Evolutionary conservation across 2,888 invertebrate genomes (phyloP), one percentile per base, ranked within the genome.

Genomic region (Ormyrus rosae): DNA sequence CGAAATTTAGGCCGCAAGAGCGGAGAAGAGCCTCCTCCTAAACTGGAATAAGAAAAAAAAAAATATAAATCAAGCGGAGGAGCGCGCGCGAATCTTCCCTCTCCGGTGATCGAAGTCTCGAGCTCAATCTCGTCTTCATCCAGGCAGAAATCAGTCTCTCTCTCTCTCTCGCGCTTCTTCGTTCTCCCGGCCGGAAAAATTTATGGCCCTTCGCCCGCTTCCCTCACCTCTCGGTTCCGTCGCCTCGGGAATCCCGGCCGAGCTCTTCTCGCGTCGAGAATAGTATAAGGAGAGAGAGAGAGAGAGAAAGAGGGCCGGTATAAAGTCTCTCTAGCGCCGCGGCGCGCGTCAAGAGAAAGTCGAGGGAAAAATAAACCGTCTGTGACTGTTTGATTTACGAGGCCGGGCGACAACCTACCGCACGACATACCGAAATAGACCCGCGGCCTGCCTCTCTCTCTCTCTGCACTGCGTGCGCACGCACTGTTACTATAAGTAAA

Each of bases 351-450:
- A 34, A 72, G 79, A 76, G 83, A 83, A 82, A 82, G 83, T 83
- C 83, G 81, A 83, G 83, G 83, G 84, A 83, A 86, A 86, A 86
- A 87, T 86, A 87, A 87, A 87, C 85, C 83, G 83, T 82, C 83
- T 79, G 84, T 48, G 74, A 84, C 85, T 85, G 85, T 87, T 88
- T 88, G 89, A 89, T 89, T 89, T 89, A 88, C 87, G 86, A 86
- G 83, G 83, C 85, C 85, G 83, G 81, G 84, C 86, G 74, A 86
- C 87, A 88, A 88, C 89, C 89, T 89, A 89, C 88, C 88, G 87
- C 89, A 83, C 85, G 84, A 85, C 85, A 86, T 53, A 74, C 88
- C 85, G 85, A 89, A 89, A 89, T 88, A 89, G 87, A 87, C 69
- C 53, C 51, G 56, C 50, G 50, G 50, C 34, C 34, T 34, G 34